Conservation (phyloP, 2,113 vertebrate genomes). For the Plecturocebus donacophilus region DNA sequence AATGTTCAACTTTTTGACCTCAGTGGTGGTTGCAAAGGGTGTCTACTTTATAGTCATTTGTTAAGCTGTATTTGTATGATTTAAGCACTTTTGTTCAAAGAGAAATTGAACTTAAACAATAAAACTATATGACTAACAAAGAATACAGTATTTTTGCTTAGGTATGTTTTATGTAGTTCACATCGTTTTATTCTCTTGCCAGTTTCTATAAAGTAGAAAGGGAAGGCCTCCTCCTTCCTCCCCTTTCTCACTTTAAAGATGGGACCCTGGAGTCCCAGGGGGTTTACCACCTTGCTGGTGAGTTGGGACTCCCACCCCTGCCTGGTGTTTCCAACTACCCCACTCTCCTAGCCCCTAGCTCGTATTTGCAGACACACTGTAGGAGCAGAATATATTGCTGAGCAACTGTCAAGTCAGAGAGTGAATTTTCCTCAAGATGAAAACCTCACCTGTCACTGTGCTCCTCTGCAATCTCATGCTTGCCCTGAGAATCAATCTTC, state of each 20-base stretch:
- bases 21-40: background rate
- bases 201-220: background rate
- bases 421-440: background rate
- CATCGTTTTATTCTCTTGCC: background rate
- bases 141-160: background rate
- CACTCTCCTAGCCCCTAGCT: background rate
- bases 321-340: background rate
- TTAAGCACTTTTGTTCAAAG: background rate
- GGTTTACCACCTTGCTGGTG: background rate
- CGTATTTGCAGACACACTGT: background rate
- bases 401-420: background rate
- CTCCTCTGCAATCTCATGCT: conserved; percentile 83
- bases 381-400: background rate
- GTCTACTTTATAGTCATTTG: background rate
- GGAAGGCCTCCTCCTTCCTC: background rate
- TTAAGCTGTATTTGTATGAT: background rate
- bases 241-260: background rate
- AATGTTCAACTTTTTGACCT: background rate
- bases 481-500: conserved; percentile 81
- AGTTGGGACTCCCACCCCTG: background rate
- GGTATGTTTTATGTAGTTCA: background rate
- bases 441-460: conserved; percentile 88
- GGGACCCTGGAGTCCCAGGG: background rate
- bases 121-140: background rate
- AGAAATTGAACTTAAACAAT: background rate